Evolutionary conservation across 2,888 invertebrate species (phyloP).

Genomic region (Meloe dianella): DNA sequence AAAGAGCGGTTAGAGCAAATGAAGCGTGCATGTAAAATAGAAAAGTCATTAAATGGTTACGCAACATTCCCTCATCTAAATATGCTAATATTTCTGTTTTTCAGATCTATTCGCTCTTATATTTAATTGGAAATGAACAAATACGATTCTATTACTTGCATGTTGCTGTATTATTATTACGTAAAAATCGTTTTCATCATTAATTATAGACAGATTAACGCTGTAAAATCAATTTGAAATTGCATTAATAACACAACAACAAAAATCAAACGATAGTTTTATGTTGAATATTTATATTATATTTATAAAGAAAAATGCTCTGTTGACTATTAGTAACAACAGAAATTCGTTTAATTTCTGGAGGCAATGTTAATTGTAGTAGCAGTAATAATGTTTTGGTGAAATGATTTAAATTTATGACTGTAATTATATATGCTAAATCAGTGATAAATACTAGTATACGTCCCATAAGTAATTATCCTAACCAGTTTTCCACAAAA

Average conservation of each 20-base stretch:
- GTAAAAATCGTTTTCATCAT: constrained; percentile 3
- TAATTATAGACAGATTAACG: constrained; percentile 5
- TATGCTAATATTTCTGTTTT: constrained; percentile 36
- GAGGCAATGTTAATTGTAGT: neutral
- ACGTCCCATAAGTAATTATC: constrained; percentile 7
- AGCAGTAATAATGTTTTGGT: constrained; percentile 6
- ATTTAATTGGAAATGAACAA: constrained; percentile 18
- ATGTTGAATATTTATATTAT: neutral
- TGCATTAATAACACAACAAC: neutral
- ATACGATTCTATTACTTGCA: constrained; percentile 1
- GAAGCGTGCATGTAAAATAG: constrained; percentile 35
- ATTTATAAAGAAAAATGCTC: neutral
- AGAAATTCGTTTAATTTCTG: neutral
- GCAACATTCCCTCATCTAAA: constrained; percentile 39
- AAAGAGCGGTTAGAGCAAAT: constrained; percentile 34
- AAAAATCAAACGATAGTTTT: neutral
- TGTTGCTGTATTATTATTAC: neutral
- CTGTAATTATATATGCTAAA: constrained; percentile 8
- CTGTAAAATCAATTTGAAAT: neutral
- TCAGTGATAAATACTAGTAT: neutral
- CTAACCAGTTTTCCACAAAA: constrained; percentile 11
- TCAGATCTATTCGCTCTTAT: constrained; percentile 32
- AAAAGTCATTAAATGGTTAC: constrained; percentile 35
- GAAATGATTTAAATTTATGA: constrained; percentile 10
- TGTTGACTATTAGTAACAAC: neutral